Evolutionary conservation across 37 sponge, comb jelly and placozoan genomes (phyloP), one percentile per base, ranked within the genome.

Genomic region (Cladorhizidae sp.): DNA sequence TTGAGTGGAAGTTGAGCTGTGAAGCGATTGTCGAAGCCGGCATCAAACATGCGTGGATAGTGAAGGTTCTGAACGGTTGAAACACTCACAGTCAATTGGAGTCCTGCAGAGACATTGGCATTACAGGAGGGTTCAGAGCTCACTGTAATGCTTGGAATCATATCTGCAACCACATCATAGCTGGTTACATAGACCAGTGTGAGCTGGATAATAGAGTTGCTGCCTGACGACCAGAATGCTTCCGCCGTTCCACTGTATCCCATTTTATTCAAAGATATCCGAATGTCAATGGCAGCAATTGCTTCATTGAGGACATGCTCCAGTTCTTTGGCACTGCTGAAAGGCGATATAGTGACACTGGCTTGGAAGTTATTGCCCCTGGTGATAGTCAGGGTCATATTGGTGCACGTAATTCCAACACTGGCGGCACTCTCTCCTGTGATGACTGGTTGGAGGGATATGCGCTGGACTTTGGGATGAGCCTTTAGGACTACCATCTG

Each of bases 11-110:
- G 55, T 5, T 1, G 3, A 21, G 0, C 18, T 5, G 69, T 79
- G 40, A 55, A 65, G 32, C 80, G 26, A 0, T 31, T 32, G 50
- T 7, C 40, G 36, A 77, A 79, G 69, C 80, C 80, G 0, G 68
- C 12, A 9, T 23, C 45, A 54, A 79, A 79, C 1, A n/a, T 18
- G 7, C 35, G 25, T 1, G 80, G 80, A 33, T 51, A n/a, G 35
- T 22, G 67, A 5, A 79, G 69, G 5, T 54, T n/a, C 25, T 79
- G 80, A 18, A 55, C 31, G 3, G 36, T 55, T 21, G 67, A 56
- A 51, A 63, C n/a, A 17, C 5, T 35, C 15, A 75, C 38, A 0
- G 15, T 51, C 54, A 50, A 12, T 38, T 38, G 11, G 40, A 38
- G 1, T 5, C 12, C 29, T 1, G 37, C 38, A 23, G n/a, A 23